phyloP scores from a whole-genome alignment of 2,797 vertebrate species.

The Podarcis siculus region DNA sequence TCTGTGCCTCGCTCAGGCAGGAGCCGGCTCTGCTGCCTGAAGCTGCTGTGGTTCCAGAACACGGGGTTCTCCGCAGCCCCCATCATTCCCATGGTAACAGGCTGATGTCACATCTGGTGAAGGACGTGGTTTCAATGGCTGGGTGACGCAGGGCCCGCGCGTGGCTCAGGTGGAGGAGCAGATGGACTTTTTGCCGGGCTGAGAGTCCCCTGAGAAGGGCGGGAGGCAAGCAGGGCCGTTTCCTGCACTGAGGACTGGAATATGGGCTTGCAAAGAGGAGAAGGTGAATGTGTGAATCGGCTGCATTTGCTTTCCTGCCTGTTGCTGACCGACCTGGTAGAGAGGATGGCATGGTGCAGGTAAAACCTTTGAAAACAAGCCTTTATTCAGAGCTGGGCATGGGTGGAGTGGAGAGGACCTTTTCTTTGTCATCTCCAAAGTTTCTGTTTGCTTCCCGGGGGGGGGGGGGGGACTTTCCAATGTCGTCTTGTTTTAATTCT shows the following conservation, averaged over 20 bases:
- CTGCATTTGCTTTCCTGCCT: neutral
- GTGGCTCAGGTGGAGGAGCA: constrained; percentile 57
- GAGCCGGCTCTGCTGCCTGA: constrained; percentile 52
- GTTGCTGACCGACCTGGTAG: constrained; percentile 9
- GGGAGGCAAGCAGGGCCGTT: constrained; percentile 36
- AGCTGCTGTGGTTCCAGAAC: constrained; percentile 67
- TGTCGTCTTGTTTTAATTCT: constrained; percentile 34
- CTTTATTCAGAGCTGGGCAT: neutral
- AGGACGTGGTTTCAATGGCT: constrained; percentile 70
- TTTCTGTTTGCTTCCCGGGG: neutral
- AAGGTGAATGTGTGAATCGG: neutral
- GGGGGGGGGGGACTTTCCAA: constrained; percentile 18
- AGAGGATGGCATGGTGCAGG: constrained; percentile 20
- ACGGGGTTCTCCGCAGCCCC: constrained; percentile 68
- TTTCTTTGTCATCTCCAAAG: neutral
- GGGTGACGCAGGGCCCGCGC: constrained; percentile 55
- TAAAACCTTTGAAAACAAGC: constrained; percentile 34
- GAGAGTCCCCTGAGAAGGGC: constrained; percentile 44
- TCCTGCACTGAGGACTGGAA: neutral
- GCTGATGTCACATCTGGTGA: constrained; percentile 73
- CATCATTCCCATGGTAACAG: constrained; percentile 69
- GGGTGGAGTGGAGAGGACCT: neutral
- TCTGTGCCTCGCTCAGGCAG: constrained; percentile 37
- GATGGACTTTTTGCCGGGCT: constrained; percentile 62
- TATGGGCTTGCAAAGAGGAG: neutral